Base-by-base conservation (phyloP, 2,888 invertebrate genomes). In the Sminthurides aquaticus region DNA sequence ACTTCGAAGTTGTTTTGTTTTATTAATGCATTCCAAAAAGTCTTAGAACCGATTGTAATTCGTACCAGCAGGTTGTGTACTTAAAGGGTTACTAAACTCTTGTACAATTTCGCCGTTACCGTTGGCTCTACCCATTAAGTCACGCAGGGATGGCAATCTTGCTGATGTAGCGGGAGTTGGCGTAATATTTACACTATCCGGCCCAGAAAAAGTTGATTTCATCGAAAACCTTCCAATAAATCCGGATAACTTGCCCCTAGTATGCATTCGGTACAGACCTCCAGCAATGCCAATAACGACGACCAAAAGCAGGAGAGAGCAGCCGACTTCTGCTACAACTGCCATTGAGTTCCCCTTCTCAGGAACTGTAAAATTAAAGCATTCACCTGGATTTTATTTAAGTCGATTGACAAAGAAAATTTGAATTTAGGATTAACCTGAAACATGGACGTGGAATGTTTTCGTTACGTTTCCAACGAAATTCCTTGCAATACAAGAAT, bases 401-500 rank as follows among this genome's bases (percentile, higher is more conserved):
- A n/a, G n/a, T n/a, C n/a, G n/a, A n/a, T n/a, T n/a, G n/a, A n/a
- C n/a, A n/a, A n/a, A n/a, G n/a, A n/a, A n/a, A n/a, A n/a, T n/a
- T n/a, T n/a, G n/a, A n/a, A n/a, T n/a, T n/a, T n/a, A n/a, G n/a
- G n/a, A n/a, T n/a, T n/a, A n/a, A 58, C 58, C 43, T 43, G 24
- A 15, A 2, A 58, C 18, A 20, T 43, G n/a, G 3, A 58, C 24
- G 8, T 25, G 58, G 34, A 58, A 58, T 1, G 58, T 58, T 22
- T 58, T 58, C 2, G 58, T 58, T 2, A 58, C 58, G 5, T 20
- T 11, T n/a, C 58, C 58, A 20, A 22, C 58, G 24, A 58, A 25
- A 43, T 43, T 58, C 5, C 22, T n/a, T 2, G 18, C 58, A 11
- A 20, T 58, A 24, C 58, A 58, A 11, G 34, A 25, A 11, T 18